phyloP scores from a whole-genome alignment of 2,797 vertebrate species.

The Pangasius mekongensis region DNA sequence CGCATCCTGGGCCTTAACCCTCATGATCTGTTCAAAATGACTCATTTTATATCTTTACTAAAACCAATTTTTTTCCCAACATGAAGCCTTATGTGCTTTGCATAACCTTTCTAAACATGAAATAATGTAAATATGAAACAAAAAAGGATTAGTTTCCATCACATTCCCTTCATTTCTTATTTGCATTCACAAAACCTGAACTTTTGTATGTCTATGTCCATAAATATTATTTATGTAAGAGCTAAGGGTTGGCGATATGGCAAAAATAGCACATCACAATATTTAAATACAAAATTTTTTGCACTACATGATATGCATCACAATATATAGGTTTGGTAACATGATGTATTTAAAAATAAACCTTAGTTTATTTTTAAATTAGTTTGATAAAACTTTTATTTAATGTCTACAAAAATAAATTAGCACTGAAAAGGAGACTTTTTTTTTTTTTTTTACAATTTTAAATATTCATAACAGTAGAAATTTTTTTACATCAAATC shows the following conservation, averaged over 20 bases:
- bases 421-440: not conserved
- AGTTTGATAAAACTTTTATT: not conserved
- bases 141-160: not conserved
- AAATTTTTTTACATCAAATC: not conserved
- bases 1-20: conserved; percentile 39
- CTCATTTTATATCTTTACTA: not conserved
- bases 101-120: not conserved
- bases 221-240: not conserved
- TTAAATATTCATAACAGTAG: not conserved
- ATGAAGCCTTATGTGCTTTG: not conserved
- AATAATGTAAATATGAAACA: not conserved
- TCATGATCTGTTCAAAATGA: not conserved
- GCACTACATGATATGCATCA: not conserved
- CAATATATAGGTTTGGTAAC: not conserved
- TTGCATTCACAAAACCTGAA: not conserved
- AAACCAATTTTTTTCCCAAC: not conserved
- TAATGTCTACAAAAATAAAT: not conserved
- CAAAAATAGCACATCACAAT: not conserved
- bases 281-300: not conserved
- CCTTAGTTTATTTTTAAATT: not conserved
- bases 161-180: not conserved
- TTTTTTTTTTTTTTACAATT: not conserved
- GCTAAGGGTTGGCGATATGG: not conserved
- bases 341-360: not conserved
- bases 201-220: not conserved